Percentiles rank a stretch among this genome's conserved stretches.
These are phyloP conservation scores for Acanthurus leucopareius DNA, from an alignment of 2,797 vertebrate species.

Conservation along the genomic window DNA sequence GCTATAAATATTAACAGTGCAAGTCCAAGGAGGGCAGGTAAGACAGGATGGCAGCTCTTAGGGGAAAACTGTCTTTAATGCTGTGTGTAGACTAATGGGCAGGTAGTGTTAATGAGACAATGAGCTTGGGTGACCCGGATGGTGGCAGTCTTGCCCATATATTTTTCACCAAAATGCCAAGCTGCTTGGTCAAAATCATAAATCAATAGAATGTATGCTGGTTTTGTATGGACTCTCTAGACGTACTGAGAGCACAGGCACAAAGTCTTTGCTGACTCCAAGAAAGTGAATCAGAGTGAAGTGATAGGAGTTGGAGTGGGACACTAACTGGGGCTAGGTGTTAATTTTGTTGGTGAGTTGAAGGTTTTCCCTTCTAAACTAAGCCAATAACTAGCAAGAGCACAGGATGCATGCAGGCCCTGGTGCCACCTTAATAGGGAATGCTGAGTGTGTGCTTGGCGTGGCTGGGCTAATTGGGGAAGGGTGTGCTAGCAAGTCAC, in stretches of 20 bases:
- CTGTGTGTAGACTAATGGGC: conserved; percentile 37
- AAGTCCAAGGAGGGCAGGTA: conserved; percentile 33
- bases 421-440: conserved; percentile 63
- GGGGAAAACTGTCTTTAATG: not conserved
- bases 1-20: conserved; percentile 46
- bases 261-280: conserved; percentile 14
- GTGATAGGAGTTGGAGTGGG: conserved; percentile 42
- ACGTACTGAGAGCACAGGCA: conserved; percentile 8
- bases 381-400: conserved; percentile 66
- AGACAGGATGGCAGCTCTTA: conserved; percentile 20
- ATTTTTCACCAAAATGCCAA: conserved; percentile 51
- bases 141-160: conserved; percentile 12
- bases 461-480: conserved; percentile 73
- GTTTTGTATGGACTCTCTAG: not conserved
- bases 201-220: conserved; percentile 2
- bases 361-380: conserved; percentile 49
- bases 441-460: conserved; percentile 51
- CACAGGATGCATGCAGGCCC: conserved; percentile 30
- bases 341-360: conserved; percentile 49
- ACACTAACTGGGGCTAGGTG: conserved; percentile 32
- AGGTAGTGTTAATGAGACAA: conserved; percentile 32
- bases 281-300: conserved; percentile 27
- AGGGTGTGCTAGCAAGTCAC: conserved; percentile 63
- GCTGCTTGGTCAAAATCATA: conserved; percentile 23
- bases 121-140: not conserved